Base-by-base conservation (phyloP, 2,113 vertebrate species). In the Lontra canadensis region DNA sequence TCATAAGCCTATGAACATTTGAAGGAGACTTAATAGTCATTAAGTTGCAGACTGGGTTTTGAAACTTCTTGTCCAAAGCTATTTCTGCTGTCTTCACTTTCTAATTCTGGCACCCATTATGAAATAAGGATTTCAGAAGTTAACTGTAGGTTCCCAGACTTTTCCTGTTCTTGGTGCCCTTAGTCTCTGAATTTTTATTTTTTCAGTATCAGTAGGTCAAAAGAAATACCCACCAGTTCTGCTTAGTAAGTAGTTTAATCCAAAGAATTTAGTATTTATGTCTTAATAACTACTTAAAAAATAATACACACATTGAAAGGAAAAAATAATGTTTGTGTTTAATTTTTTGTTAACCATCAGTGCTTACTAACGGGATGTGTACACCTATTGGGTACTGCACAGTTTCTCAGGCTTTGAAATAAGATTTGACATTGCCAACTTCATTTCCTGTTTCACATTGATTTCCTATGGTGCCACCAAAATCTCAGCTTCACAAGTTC, bases 121-220 rank as follows among this genome's bases (percentile, higher is more conserved):
- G 34, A 94, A 96, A 44, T 89, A 96, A 67, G 69, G 25, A 42
- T 92, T 96, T 94, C 61, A 84, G 57, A 91, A 92, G 42, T 97
- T 15, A 34, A 23, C 55, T 71, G 9, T 69, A 89, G 9, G 36
- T 47, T 89, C 12, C 69, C 26, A 79, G 4, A 42, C 34, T 39
- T 79, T 59, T 42, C 34, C 10, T 73, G n/a, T 49, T 93, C 21
- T 57, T 93, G 36, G 59, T 97, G 12, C 26, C 17, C 7, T 87
- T 85, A 89, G 23, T 71, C 29, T 63, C 49, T 82, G 59, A 36
- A 29, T 7, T 55, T 61, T 57, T 47, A 47, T 76, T 69, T 69
- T 69, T 69, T 69, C 7, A 90, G 5, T 73, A 47, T 42, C 21
- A 3, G 9, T 95, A 55, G 7, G 26, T 65, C 65, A 63, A 78